Evolutionary conservation across 2,888 invertebrate genomes (phyloP), one percentile per base, ranked within the genome.

Genomic region (Carcina quercana): DNA sequence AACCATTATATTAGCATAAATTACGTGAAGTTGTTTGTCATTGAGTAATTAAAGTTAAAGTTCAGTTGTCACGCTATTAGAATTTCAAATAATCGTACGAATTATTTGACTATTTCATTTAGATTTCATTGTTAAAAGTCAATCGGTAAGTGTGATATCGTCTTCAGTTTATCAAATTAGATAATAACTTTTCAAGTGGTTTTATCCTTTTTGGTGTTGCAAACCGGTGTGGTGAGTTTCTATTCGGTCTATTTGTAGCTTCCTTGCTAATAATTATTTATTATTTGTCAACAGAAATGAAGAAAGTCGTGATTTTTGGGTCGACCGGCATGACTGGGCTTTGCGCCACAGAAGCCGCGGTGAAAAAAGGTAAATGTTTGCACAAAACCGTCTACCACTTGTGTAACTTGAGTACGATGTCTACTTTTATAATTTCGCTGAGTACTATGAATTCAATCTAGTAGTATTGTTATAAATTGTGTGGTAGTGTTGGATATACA

Each of bases 311-410:
- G 31, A 88, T 95, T 56, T 93, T 95, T 59, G 95, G 95, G 37
- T 89, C 91, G 8, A 93, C 94, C 47, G 95, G 93, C 32, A 90
- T 88, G 86, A 93, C 94, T 42, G 95, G 95, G 19, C 78, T 91
- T 35, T 93, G 92, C 66, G 90, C 90, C 5, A 80, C 92, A 1
- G 89, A 92, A 57, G 87, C 91, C 35, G 94, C 94, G 3, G 68
- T 95, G 2, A 86, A 91, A 60, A 89, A 91, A 86, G 94, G 95
- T 93, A 83, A 51, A 5, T 20, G 3, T n/a, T n/a, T n/a, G n/a
- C n/a, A n/a, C n/a, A n/a, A n/a, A n/a, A n/a, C n/a, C n/a, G n/a
- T n/a, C n/a, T n/a, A n/a, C n/a, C n/a, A n/a, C n/a, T n/a, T n/a
- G n/a, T n/a, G n/a, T n/a, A n/a, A n/a, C n/a, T n/a, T n/a, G n/a